phyloP scores from a whole-genome alignment of 1,140 invertebrate species.

The Caerostris extrusa region DNA sequence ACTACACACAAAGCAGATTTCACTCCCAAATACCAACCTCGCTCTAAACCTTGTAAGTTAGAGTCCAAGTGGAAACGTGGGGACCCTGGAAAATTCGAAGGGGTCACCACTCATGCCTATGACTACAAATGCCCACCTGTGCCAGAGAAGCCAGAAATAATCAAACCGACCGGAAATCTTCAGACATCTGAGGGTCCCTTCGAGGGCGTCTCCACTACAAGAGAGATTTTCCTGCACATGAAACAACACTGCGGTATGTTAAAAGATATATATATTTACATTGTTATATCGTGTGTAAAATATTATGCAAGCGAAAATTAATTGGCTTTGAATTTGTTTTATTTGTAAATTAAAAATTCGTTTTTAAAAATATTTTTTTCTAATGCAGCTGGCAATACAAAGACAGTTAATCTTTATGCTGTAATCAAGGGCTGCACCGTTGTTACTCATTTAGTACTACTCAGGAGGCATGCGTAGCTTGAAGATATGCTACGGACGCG shows the following conservation, averaged over 20 bases:
- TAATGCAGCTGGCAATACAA: too few relatives aligned
- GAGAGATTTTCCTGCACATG: constrained; percentile 45
- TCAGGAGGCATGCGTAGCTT: too few relatives aligned
- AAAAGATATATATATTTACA: not conserved
- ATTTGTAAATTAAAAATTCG: too few relatives aligned
- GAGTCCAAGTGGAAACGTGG: constrained; percentile 18
- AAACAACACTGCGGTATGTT: not conserved
- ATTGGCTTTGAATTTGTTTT: not conserved
- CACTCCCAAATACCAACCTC: not conserved
- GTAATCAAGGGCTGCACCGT: too few relatives aligned
- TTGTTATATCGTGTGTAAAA: not conserved
- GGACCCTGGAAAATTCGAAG: constrained; percentile 36
- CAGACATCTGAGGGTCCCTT: constrained; percentile 39
- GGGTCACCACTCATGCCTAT: constrained; percentile 46
- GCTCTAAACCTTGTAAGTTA: not conserved
- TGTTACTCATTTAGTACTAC: too few relatives aligned
- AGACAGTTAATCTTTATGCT: too few relatives aligned
- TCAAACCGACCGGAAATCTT: not conserved
- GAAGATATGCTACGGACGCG: too few relatives aligned
- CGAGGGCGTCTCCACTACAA: constrained; percentile 65
- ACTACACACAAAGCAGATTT: constrained; percentile 64
- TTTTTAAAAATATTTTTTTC: too few relatives aligned
- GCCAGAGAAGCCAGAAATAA: not conserved
- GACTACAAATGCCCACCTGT: constrained; percentile 37
- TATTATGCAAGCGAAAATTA: not conserved